Base-by-base conservation (phyloP, 2,113 vertebrate species). In the Eubucco bourcierii region DNA sequence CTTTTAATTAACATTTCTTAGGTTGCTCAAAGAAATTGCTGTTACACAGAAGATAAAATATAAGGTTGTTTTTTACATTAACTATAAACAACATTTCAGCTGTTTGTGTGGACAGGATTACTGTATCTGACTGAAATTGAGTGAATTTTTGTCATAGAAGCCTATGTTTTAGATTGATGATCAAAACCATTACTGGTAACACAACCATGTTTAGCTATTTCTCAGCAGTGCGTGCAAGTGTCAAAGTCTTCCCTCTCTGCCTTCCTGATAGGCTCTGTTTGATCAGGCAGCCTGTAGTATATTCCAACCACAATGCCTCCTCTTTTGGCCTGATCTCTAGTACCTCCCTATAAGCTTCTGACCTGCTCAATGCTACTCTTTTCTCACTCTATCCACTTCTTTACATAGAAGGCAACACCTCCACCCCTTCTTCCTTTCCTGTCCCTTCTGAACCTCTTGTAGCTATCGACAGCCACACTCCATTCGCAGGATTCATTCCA, bases 1-100 rank as follows among this genome's bases (percentile, higher is more conserved):
- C 8, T 63, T 80, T 90, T 71, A 47, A 21, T 47, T 47, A 47
- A 21, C 47, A 47, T 47, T 47, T 28, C 21, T 56, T 71, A 31
- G 1, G 4, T 44, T 79, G 58, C 31, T 72, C 28, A 64, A 58
- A 74, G 4, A 66, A 47, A 53, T 29, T 33, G 28, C 8, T 47
- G 4, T 61, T 33, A 14, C 4, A 17, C 3, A 47, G 7, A 63
- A 50, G 2, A 21, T 34, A 46, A 53, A 73, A 31, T 71, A 4
- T 11, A 52, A 31, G 1, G 3, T 1, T 1, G 4, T 9, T 33
- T 63, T 70, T 47, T 9, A 7, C 2, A 4, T 58, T 39, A 18
- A 18, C 93, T 52, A 27, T 19, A 1, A 37, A 56, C 4, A 18
- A 2, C 7, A 15, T 64, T 84, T 60, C 5, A 4, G 15, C 4